Base-by-base conservation (phyloP, 2,888 invertebrate species). In the Nudaria mundana region DNA sequence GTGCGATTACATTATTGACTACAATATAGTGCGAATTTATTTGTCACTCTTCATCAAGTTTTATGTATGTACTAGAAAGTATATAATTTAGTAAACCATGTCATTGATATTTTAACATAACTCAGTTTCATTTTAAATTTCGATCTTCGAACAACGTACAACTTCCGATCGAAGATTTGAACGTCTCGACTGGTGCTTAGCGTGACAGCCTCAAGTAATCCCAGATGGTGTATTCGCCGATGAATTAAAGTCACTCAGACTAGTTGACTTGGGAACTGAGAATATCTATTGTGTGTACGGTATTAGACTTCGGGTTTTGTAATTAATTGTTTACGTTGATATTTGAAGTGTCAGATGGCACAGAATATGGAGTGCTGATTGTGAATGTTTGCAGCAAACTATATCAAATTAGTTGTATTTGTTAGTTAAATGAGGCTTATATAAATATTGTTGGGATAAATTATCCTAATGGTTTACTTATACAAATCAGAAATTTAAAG, bases 141-240 rank as follows among this genome's bases (percentile, higher is more conserved):
- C 44, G 54, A 54, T 56, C 48, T 53, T 53, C 43, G 38, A 71
- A 68, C 66, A 65, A 61, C 62, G 60, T 60, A 63, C 57, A 72
- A 73, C 66, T 73, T 73, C 62, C 59, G 67, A 72, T 75, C 66
- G 63, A 70, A 73, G 71, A 70, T 67, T 67, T 52, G 54, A 63
- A 59, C 61, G 51, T 56, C 60, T 54, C 48, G 51, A 59, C 64
- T 54, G 54, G 52, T 61, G 66, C 64, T 65, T 65, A 63, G 68
- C 68, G 68, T 76, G 76, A 76, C 76, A 74, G 72, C 58, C 55
- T 67, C 74, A 71, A 79, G 72, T 76, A 79, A 76, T 77, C 79
- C 77, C 80, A 79, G 80, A 77, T 80, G 78, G 73, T 65, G 71
- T 66, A 54, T 63, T 66, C 48, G 55, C 53, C 70, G 62, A 71